Evolutionary conservation across 2,113 vertebrate genomes (phyloP), one percentile per base, ranked within the genome.

Genomic region (Phasianus colchicus): DNA sequence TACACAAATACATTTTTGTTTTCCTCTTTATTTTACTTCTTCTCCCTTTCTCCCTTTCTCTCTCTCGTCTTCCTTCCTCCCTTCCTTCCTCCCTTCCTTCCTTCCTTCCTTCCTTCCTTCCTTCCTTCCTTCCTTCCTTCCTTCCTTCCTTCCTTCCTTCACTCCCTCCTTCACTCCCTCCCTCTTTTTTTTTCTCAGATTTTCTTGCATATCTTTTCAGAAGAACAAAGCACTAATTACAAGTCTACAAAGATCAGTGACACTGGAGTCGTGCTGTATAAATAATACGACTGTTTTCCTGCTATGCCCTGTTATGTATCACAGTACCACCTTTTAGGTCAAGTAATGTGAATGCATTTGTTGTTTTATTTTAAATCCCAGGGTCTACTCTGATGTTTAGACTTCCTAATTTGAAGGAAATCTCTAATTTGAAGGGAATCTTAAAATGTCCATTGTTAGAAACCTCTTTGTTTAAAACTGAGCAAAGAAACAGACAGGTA

Each of bases 301-400:
- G 45, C 12, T 3, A 20, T 29, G 2, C 25, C 5, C 19, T 45
- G 0, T 34, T 19, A 71, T 47, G 8, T 27, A 32, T 47, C 18
- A 2, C 15, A 52, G 17, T 8, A n/a, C 3, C 25, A 13, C 1
- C 1, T 25, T 7, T 64, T 19, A 74, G 9, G 2, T 67, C 29
- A 71, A 60, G 27, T 2, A 40, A 27, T 24, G 70, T 20, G 79
- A 11, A 30, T 1, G 0, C 2, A 21, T 9, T 47, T 64, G 13
- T 10, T 7, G 1, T 45, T 81, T 52, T 40, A 27, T 20, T 13
- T 24, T 24, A 64, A 55, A 63, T 70, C 8, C 1, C 20, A n/a
- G 2, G 1, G 2, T 40, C 40, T 40, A 40, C 40, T 40, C 40
- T 40, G 40, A 40, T 40, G 40, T 40, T 40, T 40, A 40, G 10